Conservation (phyloP, 2,113 vertebrate species). For the Cacatua alba region DNA sequence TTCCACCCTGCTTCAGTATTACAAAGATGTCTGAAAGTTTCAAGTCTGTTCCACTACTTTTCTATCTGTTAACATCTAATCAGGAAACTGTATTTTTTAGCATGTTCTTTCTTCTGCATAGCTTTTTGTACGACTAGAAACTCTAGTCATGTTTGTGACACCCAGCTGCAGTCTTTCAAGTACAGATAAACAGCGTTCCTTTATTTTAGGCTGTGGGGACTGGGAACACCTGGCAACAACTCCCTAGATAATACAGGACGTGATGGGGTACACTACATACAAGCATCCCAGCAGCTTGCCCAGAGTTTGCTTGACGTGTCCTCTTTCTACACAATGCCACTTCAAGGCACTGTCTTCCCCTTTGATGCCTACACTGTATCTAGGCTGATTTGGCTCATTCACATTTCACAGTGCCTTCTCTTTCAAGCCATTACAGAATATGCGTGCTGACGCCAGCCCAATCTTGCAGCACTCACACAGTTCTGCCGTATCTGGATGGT, state of each 20-base stretch:
- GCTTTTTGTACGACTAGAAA: neutral
- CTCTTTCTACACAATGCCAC: neutral
- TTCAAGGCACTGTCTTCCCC: neutral
- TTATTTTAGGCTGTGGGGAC: neutral
- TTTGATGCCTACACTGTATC: neutral
- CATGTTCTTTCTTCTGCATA: neutral
- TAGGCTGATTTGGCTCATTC: neutral
- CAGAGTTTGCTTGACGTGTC: neutral
- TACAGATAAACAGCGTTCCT: accelerated
- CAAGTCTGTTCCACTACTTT: neutral
- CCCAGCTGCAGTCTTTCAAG: neutral
- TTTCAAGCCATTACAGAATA: neutral
- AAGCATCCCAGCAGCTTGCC: neutral
- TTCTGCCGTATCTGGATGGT: neutral
- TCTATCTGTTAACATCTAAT: neutral
- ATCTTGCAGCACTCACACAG: neutral
- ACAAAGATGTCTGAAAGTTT: neutral
- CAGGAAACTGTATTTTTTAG: neutral
- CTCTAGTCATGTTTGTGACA: neutral
- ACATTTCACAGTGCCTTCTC: neutral
- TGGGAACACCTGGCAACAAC: neutral
- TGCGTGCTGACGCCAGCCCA: neutral
- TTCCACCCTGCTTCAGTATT: neutral
- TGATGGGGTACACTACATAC: neutral
- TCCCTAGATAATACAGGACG: neutral